Base-by-base conservation (phyloP, 2,113 vertebrate genomes). In the Paedocypris sp. region DNA sequence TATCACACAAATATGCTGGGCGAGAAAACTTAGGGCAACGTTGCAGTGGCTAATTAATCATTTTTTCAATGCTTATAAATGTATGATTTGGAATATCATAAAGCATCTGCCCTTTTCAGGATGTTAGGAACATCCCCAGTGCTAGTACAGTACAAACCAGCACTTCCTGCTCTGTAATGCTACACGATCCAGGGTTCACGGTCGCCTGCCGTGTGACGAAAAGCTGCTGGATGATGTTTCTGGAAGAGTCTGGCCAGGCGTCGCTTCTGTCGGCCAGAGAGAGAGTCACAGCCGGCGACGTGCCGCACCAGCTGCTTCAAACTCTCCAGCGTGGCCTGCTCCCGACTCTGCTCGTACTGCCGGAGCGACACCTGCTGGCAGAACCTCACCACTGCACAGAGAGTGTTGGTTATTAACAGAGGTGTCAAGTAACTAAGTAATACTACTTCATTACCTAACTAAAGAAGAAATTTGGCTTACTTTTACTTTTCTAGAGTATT, bases 321-420 rank as follows among this genome's bases (percentile, higher is more conserved):
- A 73, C 81, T 70, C 1, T 77, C 58, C 46, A 79, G 64, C 20
- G 74, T 86, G 59, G 72, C 80, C 35, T 72, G 75, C 60, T 82
- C 77, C 1, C 82, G 80, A 68, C 86, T 84, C 42, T 82, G 77
- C 71, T 89, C 83, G 15, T 87, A 91, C 61, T 91, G 76, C 64
- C 84, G 61, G 15, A 66, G 1, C 2, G 85, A 81, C 70, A 87
- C 76, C n/a, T 56, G 80, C 70, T 87, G 79, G 71, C 90, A 91
- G 82, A 90, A 92, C 7, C 77, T 80, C 72, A 92, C 90, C 5
- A 73, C 89, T 93, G 75, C 66, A 62, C 66, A 9, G 31, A n/a
- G n/a, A n/a, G n/a, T n/a, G n/a, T n/a, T n/a, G n/a, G n/a, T n/a
- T n/a, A n/a, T n/a, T n/a, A n/a, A n/a, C n/a, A n/a, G n/a, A n/a